phyloP scores from a whole-genome alignment of 1,140 invertebrate species.

The Drosophila grimshawi region DNA sequence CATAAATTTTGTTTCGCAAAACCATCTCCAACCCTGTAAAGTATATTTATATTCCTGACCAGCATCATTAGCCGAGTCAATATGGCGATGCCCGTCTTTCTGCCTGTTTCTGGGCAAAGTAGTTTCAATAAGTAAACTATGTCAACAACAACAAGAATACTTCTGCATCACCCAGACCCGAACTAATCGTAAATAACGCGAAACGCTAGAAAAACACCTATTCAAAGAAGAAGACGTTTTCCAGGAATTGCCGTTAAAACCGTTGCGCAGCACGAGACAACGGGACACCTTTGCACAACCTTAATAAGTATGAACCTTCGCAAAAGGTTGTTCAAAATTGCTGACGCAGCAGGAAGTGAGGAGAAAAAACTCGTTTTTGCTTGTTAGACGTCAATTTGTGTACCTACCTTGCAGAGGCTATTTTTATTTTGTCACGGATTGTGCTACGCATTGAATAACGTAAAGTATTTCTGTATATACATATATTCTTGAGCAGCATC shows the following conservation, averaged over 20 bases:
- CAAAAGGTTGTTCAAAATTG: constrained; percentile 46
- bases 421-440: not conserved
- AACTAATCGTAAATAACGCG: not conserved
- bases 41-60: no score
- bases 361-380: constrained; percentile 25
- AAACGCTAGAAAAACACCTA: not conserved
- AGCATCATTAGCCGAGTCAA: no score
- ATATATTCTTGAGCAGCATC: not conserved
- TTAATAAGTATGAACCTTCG: constrained; percentile 23
- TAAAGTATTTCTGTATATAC: not conserved
- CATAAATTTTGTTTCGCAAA: no score
- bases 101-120: no score
- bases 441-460: not conserved
- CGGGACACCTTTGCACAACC: constrained; percentile 53
- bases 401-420: not conserved
- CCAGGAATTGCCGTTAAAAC: constrained; percentile 56
- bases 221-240: constrained; percentile 27
- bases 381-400: not conserved
- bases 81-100: no score
- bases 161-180: not conserved
- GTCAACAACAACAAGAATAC: not conserved
- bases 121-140: not conserved
- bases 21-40: no score
- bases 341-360: constrained; percentile 60
- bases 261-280: constrained; percentile 65